A percentile compares a stretch with the other conserved stretches of the same genome.
Conservation (phyloP, 2,888 invertebrate genomes). For the Synergus umbraculus region DNA sequence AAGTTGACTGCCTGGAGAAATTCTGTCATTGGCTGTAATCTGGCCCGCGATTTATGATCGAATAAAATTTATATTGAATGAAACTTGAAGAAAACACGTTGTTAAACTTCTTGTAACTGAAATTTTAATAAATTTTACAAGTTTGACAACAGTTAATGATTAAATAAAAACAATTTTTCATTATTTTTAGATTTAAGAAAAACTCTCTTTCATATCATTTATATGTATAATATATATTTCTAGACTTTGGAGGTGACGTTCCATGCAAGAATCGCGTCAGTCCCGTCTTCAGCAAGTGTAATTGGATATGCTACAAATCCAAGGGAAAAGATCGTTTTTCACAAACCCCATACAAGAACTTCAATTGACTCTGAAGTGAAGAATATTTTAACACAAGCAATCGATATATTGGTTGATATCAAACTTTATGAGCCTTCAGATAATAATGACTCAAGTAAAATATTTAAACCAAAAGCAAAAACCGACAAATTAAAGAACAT, state of each 20-base stretch:
- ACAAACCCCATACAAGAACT: slow-evolving; percentile 50
- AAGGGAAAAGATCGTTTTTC: slow-evolving; percentile 71
- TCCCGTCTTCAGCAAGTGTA: slow-evolving; percentile 80
- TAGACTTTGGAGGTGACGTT: slow-evolving; percentile 85
- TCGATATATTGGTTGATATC: slow-evolving; percentile 45
- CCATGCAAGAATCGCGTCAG: slow-evolving; percentile 85
- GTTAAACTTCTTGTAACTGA: too few relatives aligned
- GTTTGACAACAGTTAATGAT: too few relatives aligned
- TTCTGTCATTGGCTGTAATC: too few relatives aligned
- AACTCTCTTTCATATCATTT: too few relatives aligned
- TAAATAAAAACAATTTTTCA: too few relatives aligned
- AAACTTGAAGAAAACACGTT: too few relatives aligned
- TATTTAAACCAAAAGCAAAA: slow-evolving; percentile 63
- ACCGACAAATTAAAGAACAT: slow-evolving; percentile 76
- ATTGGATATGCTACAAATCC: slow-evolving; percentile 79
- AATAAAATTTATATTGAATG: too few relatives aligned
- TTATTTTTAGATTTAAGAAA: too few relatives aligned
- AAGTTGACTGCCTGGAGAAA: too few relatives aligned
- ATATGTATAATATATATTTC: slow-evolving; percentile 64
- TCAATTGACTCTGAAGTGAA: slow-evolving; percentile 45
- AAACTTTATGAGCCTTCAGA: slow-evolving; percentile 46
- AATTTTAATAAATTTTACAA: too few relatives aligned
- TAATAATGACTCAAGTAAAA: slow-evolving; percentile 61
- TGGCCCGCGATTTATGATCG: too few relatives aligned
- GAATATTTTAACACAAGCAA: slow-evolving; percentile 45